Percentiles rank a stretch among this genome's conserved stretches.
Conservation (phyloP, 2,888 invertebrate species). For the Empis livida region DNA sequence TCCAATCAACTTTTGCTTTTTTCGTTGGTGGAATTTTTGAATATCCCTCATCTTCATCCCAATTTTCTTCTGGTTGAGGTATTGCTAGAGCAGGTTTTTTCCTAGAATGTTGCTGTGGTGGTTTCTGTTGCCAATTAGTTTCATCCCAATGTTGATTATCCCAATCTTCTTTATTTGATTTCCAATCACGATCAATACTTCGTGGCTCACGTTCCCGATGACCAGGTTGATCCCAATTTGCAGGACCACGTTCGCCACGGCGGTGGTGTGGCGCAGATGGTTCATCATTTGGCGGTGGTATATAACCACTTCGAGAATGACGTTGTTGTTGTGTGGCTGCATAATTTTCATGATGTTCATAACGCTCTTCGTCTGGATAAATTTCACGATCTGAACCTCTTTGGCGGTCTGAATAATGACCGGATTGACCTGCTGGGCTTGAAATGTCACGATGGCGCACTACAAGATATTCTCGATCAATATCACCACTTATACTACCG, state of each 20-base stretch:
- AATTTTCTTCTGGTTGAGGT: conserved; percentile 4
- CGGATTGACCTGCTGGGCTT: conserved; percentile 21
- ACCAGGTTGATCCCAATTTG: background rate
- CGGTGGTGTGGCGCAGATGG: conserved; percentile 12
- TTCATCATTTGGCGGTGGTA: conserved; percentile 20
- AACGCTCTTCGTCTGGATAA: conserved; percentile 30
- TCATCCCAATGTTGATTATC: conserved; percentile 18
- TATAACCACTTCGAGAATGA: conserved; percentile 23
- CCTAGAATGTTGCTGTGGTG: background rate
- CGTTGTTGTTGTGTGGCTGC: conserved; percentile 13
- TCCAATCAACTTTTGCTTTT: conserved; percentile 4
- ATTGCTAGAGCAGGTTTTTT: background rate
- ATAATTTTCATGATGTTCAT: conserved; percentile 19
- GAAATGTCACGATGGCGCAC: conserved; percentile 26
- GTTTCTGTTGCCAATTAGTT: conserved; percentile 5
- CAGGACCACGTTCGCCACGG: background rate
- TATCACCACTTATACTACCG: background rate
- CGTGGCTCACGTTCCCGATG: conserved; percentile 19
- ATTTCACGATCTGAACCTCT: conserved; percentile 20
- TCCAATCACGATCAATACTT: conserved; percentile 17
- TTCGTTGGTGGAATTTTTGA: background rate
- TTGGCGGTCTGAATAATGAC: conserved; percentile 22
- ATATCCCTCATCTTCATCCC: conserved; percentile 8
- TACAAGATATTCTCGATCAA: conserved; percentile 23
- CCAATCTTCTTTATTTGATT: conserved; percentile 21